Conservation (phyloP, 2,888 invertebrate species). For the Phoenoteleia sp. region DNA sequence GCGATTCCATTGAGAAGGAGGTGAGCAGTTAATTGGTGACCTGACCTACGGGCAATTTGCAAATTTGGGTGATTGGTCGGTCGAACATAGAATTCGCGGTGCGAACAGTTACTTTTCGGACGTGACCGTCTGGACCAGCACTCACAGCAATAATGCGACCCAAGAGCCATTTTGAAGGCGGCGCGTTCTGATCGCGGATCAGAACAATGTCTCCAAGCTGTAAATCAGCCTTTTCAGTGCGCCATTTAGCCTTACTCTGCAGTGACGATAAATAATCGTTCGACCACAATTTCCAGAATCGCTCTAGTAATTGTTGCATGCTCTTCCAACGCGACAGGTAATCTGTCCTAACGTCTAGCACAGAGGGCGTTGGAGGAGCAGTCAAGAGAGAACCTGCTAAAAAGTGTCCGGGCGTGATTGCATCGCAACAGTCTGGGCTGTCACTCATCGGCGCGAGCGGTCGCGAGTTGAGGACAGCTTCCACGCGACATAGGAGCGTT, state of each 20-base stretch:
- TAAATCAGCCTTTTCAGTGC: background rate
- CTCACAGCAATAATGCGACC: background rate
- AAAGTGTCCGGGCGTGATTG: slow-evolving; percentile 73
- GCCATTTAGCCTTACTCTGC: slow-evolving; percentile 74
- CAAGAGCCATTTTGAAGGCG: slow-evolving; percentile 2
- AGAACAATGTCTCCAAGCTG: background rate
- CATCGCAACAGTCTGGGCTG: slow-evolving; percentile 52
- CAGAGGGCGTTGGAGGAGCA: slow-evolving; percentile 65
- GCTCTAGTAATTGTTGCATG: slow-evolving; percentile 61
- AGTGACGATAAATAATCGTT: slow-evolving; percentile 73
- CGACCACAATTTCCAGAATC: slow-evolving; percentile 73
- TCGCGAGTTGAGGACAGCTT: slow-evolving; percentile 61
- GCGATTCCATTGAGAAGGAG: no score
- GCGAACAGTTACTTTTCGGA: no score
- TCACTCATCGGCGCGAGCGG: slow-evolving; percentile 38
- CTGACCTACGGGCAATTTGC: background rate
- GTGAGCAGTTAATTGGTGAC: no score
- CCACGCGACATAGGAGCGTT: slow-evolving; percentile 39
- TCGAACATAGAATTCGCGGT: slow-evolving; percentile 13
- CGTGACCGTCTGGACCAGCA: background rate
- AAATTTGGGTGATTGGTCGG: background rate
- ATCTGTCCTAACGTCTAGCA: slow-evolving; percentile 47
- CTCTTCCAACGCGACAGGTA: slow-evolving; percentile 70
- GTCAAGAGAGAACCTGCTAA: slow-evolving; percentile 67
- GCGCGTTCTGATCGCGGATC: background rate